Evolutionary conservation across 2,113 vertebrate genomes (phyloP).

Genomic region (Indri indri): DNA sequence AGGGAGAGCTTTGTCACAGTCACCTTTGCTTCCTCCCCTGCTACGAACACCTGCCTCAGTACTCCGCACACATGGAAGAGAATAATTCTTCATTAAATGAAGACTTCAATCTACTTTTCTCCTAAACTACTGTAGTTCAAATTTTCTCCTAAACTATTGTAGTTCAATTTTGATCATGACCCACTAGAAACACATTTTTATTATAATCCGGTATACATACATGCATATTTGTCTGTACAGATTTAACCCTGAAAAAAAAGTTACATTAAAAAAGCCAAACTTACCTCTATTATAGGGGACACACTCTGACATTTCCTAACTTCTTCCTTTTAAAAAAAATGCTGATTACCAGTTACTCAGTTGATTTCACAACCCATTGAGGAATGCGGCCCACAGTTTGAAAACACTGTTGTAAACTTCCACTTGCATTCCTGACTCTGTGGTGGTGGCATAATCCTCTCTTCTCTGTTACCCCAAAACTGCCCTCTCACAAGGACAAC

Average conservation of each 20-base stretch:
- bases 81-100: neutral
- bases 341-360: neutral
- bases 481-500: neutral
- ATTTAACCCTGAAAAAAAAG: neutral
- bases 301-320: neutral
- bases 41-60: neutral
- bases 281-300: neutral
- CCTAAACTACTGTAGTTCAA: neutral
- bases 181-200: neutral
- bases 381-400: neutral
- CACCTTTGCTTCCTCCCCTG: neutral
- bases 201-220: neutral
- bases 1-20: neutral
- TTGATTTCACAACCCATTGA: neutral
- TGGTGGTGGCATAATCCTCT: rapidly evolving
- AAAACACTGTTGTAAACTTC: neutral
- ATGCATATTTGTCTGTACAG: neutral
- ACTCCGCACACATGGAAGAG: neutral
- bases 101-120: neutral
- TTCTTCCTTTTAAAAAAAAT: neutral
- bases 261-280: neutral
- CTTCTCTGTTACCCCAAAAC: neutral
- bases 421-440: neutral
- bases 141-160: neutral
- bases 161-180: neutral